Evolutionary conservation across 2,113 vertebrate genomes (phyloP).

Genomic region (Amblyornis subalaris): DNA sequence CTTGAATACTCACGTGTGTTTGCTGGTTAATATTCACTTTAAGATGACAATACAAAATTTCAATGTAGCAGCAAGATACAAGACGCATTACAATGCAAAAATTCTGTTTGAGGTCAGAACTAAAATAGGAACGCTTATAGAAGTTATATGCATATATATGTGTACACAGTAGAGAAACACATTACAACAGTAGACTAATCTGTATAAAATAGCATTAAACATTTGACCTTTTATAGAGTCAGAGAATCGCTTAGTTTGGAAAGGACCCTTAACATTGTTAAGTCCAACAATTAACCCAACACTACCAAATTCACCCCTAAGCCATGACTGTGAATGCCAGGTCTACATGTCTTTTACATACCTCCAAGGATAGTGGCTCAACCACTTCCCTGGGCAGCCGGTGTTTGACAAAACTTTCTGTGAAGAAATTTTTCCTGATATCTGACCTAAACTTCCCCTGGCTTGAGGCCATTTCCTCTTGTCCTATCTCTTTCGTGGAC

Average conservation of each 20-base stretch:
- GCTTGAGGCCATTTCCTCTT: background rate
- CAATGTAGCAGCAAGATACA: background rate
- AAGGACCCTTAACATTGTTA: rapidly evolving
- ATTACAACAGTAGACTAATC: background rate
- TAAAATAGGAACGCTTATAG: background rate
- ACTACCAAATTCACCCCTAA: background rate
- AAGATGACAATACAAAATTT: background rate
- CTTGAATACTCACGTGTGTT: background rate
- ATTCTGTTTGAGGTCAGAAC: background rate
- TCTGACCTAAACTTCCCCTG: background rate
- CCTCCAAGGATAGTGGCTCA: background rate
- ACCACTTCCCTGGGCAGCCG: background rate
- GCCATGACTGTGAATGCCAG: background rate
- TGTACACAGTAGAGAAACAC: background rate
- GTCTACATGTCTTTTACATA: rapidly evolving
- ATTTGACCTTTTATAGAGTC: background rate
- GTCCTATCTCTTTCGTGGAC: background rate
- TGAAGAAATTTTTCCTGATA: background rate
- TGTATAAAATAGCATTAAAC: background rate
- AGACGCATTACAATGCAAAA: background rate
- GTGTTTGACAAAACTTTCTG: background rate
- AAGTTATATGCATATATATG: background rate
- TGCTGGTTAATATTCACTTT: background rate
- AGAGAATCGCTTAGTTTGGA: background rate
- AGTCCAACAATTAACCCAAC: background rate